Evolutionary conservation across 2,888 invertebrate species (phyloP), one percentile per base, ranked within the genome.

Genomic region (Erynnis tages): DNA sequence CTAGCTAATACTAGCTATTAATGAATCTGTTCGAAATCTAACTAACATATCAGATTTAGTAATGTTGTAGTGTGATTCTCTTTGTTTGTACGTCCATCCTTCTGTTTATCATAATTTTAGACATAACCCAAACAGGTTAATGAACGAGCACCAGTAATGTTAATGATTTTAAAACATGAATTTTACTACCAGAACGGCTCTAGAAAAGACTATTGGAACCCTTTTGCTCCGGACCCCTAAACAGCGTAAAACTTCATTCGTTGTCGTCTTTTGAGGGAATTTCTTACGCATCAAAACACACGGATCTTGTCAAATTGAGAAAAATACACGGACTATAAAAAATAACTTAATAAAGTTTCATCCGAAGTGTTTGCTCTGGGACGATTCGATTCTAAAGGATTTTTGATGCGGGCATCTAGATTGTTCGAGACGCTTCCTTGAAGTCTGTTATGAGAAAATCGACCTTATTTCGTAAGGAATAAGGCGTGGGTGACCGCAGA

Each of bases 321-420:
- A 8, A 34, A 13, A 25, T 46, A 35, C 25, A 49, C 25, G 32
- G 30, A 17, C 17, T 16, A 21, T 19, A 50, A 50, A 49, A 50
- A 50, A 48, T 29, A 48, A 23, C 40, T 30, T 30, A 43, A 50
- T 37, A 50, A 50, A 50, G 43, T 50, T 50, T 37, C 43, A 37
- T 35, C 43, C 17, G 27, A 50, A 37, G 43, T 50, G 41, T 50
- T 50, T 50, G 43, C 50, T 29, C 50, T 23, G 23, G 4, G 49
- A 25, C 49, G 50, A 50, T 50, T 50, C 43, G 43, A 50, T 50
- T 50, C 50, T 50, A 48, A 50, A 58, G 54, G 54, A 60, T 60
- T 58, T 61, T 47, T 56, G 55, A 54, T 58, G 56, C 57, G 53
- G 50, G 54, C 37, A 49, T 52, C 54, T 34, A 30, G 32, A 52